Evolutionary conservation across 2,797 vertebrate species (phyloP).

Genomic region (Gallinago solitaria): DNA sequence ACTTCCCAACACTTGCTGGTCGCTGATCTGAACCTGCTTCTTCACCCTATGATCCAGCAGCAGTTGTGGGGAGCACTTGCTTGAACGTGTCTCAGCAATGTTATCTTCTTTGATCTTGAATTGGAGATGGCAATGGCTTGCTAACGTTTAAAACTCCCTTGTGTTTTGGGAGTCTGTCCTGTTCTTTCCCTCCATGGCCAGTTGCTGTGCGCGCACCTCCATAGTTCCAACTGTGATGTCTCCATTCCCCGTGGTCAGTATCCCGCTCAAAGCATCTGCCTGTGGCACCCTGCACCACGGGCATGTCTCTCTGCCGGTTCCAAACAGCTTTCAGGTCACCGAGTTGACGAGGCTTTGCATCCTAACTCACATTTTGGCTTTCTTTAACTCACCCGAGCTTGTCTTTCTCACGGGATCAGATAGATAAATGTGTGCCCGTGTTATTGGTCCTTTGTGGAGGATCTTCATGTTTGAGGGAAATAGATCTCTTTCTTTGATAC

Average conservation of each 20-base stretch:
- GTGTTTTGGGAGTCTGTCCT: fast-evolving
- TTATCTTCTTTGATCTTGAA: not conserved
- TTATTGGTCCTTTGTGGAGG: not conserved
- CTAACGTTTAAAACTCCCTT: not conserved
- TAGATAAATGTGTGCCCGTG: fast-evolving
- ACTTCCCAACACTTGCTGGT: not conserved
- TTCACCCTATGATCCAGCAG: fast-evolving
- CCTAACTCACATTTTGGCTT: not conserved
- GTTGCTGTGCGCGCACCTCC: fast-evolving
- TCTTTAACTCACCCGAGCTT: not conserved
- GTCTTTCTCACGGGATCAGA: not conserved
- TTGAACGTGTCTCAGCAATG: not conserved
- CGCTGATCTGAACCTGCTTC: not conserved
- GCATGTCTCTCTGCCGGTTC: not conserved
- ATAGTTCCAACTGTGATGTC: not conserved
- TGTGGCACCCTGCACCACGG: not conserved
- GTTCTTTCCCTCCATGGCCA: fast-evolving
- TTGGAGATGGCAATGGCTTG: not conserved
- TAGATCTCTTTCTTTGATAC: not conserved
- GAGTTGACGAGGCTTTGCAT: not conserved
- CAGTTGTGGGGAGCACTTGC: not conserved
- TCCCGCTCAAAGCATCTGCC: not conserved
- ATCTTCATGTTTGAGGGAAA: not conserved
- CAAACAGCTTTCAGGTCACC: not conserved
- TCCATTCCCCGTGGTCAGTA: not conserved